phyloP scores from a whole-genome alignment of 2,797 vertebrate genomes.

The Sparidentex hasta region DNA sequence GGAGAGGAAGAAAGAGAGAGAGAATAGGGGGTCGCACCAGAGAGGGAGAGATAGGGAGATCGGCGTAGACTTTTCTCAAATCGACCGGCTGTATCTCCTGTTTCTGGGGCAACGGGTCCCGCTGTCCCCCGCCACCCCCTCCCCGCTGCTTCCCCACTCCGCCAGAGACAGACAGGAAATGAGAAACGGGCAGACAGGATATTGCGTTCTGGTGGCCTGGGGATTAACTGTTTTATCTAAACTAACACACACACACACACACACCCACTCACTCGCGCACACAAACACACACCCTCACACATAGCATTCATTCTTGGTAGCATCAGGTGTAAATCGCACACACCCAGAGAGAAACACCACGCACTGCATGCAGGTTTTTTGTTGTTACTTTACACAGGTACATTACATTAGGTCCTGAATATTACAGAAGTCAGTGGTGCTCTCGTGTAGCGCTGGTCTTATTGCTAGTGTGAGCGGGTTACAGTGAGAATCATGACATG shows the following conservation, averaged over 20 bases:
- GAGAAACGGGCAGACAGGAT: conserved; percentile 94
- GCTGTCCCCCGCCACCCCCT: conserved; percentile 82
- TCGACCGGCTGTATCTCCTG: conserved; percentile 89
- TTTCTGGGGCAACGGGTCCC: conserved; percentile 90
- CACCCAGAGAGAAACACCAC: conserved; percentile 58
- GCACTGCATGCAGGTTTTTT: conserved; percentile 62
- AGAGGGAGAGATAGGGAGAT: conserved; percentile 83
- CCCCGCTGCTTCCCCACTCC: conserved; percentile 80
- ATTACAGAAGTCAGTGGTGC: conserved; percentile 39
- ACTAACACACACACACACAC: conserved; percentile 83
- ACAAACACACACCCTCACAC: conserved; percentile 66
- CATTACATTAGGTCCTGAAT: conserved; percentile 52
- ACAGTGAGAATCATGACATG: conserved; percentile 38
- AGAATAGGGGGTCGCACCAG: conserved; percentile 79
- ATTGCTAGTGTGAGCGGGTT: conserved; percentile 44
- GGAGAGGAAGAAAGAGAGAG: conserved; percentile 75
- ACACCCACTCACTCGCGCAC: conserved; percentile 19
- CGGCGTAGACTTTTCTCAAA: conserved; percentile 86
- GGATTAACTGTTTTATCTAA: conserved; percentile 92
- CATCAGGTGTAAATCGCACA: conserved; percentile 78
- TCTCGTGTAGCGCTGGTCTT: conserved; percentile 47
- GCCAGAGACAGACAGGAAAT: conserved; percentile 93
- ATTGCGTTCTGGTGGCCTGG: conserved; percentile 94
- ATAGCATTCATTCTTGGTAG: conserved; percentile 79
- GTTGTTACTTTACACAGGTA: conserved; percentile 64